Base-by-base conservation (phyloP, 2,797 vertebrate genomes). In the Amphiprion clarkii region DNA sequence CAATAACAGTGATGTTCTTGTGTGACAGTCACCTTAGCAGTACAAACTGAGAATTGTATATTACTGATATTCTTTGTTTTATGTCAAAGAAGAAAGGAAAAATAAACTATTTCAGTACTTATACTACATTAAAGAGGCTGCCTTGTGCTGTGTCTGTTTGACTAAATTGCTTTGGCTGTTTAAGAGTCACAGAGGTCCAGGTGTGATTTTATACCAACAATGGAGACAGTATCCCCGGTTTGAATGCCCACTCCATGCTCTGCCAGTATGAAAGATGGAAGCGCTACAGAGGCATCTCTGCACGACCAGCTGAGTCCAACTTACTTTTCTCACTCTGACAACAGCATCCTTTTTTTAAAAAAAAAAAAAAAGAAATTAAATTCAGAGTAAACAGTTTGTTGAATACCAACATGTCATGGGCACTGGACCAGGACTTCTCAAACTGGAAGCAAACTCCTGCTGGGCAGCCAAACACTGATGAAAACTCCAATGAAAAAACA, bases 31-130 rank as follows among this genome's bases (percentile, higher is more conserved):
- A 89, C 81, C 83, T 88, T 88, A 87, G 81, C 84, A 75, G 74
- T 89, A 77, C 46, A 9, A 65, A 62, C 63, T 82, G 67, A 85
- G 31, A 82, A 68, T 76, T 87, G 84, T 86, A 90, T 84, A 87
- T 88, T 74, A 71, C 73, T 73, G 64, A 80, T 87, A 83, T 85
- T 87, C 72, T 89, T 89, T 90, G 91, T 84, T 92, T 92, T 80
- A 80, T 92, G 88, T 90, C 74, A 83, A 81, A 82, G 71, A 84
- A 65, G 68, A 71, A 77, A 81, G 67, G 71, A 85, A 78, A 85
- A 92, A 92, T 89, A 91, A 93, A 93, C 52, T 83, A 89, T 93
- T 92, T 93, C 86, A 93, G 21, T 91, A 90, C 85, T 83, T 88
- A 86, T 59, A 70, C 39, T 49, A 58, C 42, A 53, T 54, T 8